Evolutionary conservation across 2,888 invertebrate genomes (phyloP), one percentile per base, ranked within the genome.

Genomic region (Lasioglossum zephyrum): DNA sequence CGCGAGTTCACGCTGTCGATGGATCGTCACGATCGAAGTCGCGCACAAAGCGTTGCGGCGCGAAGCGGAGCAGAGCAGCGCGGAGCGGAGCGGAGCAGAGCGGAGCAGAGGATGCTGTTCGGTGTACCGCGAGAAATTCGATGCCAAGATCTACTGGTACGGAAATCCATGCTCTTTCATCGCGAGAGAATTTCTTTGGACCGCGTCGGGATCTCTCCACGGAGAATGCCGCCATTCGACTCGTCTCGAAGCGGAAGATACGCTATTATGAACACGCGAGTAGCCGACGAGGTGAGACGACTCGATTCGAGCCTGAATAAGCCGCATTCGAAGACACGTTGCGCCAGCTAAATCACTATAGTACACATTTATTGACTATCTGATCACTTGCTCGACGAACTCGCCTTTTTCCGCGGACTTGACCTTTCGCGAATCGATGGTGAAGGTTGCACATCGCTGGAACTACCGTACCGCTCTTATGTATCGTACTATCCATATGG

Each of bases 111-210:
- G n/a, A 13, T 60, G 66, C 2, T 87, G 90, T 57, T 84, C 89
- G 84, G 81, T 63, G 83, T 89, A 86, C 79, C 87, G 90, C 86
- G 82, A 89, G 85, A 87, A 79, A 90, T 87, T 87, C 82, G 82
- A 86, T 77, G 80, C 70, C 81, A 44, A 81, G 81, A 79, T 47
- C 83, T 78, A 86, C 53, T 73, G 82, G 31, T 47, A 77, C 77
- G 86, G 77, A 91, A 90, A 91, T 77, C 78, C 73, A 47, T 39
- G 73, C 75, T 77, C 82, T 80, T 82, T 79, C 80, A 53, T 81
- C 82, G 49, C 53, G 44, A 18, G 16, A 26, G 75, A 84, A 79
- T 82, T 82, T 78, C 81, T 74, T 87, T 81, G 66, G 47, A 57
- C 36, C n/a, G 74, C 26, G 39, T 57, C 49, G 53, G n/a, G 26